These are phyloP conservation scores for Muscicapa striata DNA, from an alignment of 2,797 vertebrate genomes.

Conservation along the genomic window DNA sequence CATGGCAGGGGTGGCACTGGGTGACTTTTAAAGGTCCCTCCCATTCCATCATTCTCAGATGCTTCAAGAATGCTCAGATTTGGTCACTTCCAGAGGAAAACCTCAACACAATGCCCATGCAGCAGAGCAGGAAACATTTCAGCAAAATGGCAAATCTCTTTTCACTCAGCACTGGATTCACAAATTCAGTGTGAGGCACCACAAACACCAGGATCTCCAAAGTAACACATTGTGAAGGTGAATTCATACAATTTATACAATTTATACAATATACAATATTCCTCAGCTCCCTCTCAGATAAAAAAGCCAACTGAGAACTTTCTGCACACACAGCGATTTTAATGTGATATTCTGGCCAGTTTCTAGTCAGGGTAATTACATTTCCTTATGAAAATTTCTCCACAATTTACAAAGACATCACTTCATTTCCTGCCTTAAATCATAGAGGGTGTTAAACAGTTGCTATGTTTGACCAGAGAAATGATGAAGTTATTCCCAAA, in stretches of 20 bases:
- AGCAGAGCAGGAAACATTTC: neutral
- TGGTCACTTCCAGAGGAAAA: neutral
- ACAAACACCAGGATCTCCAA: neutral
- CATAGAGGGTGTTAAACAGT: neutral
- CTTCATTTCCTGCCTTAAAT: conserved; percentile 31
- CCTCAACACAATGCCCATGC: neutral
- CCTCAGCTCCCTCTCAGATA: neutral
- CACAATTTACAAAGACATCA: conserved; percentile 14
- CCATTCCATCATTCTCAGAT: rapidly evolving
- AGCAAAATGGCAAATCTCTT: neutral
- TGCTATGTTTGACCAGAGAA: neutral
- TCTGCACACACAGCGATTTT: neutral
- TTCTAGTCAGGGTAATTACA: neutral
- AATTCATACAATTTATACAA: neutral
- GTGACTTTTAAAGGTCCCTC: neutral
- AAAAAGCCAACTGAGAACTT: neutral
- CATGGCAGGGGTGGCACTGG: neutral
- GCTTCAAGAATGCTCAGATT: neutral
- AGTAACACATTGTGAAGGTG: rapidly evolving
- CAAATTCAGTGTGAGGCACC: neutral
- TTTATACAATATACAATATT: neutral
- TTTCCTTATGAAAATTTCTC: neutral
- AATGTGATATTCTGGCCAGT: neutral
- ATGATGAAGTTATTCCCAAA: neutral
- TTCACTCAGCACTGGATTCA: neutral